Evolutionary conservation across 2,888 invertebrate species (phyloP).

Genomic region (Mantis religiosa): DNA sequence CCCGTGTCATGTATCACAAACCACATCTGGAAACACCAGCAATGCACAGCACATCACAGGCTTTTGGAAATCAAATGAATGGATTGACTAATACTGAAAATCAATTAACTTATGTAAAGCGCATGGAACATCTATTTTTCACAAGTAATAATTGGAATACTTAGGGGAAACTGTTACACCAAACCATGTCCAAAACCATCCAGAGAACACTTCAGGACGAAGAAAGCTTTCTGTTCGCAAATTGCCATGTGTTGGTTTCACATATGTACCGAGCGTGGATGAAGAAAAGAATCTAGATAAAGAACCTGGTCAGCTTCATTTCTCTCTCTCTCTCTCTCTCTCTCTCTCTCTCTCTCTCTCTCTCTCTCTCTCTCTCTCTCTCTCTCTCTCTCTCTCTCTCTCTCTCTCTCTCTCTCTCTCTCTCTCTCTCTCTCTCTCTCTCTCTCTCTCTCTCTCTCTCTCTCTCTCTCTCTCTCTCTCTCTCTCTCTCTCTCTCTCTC

Average conservation of each 20-base stretch:
- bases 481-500: not conserved
- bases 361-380: conserved; percentile 7
- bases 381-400: conserved; percentile 13
- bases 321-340: not conserved
- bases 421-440: conserved; percentile 12
- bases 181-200: no score
- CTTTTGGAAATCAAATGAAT: conserved; percentile 54
- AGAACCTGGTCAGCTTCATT: no score
- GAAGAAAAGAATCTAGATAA: no score
- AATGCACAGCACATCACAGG: conserved; percentile 46
- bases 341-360: not conserved
- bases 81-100: conserved; percentile 53
- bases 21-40: conserved; percentile 33
- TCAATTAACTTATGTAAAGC: conserved; percentile 50
- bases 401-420: conserved; percentile 16
- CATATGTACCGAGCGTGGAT: no score
- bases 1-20: conserved; percentile 48
- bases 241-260: no score
- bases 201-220: no score
- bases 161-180: no score
- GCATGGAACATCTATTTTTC: conserved; percentile 55
- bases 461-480: conserved; percentile 3
- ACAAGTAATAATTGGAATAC: conserved; percentile 54
- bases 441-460: conserved; percentile 10
- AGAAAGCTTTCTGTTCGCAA: no score